These are phyloP conservation scores for Meda fulgida DNA, from an alignment of 2,797 vertebrate species.

Conservation along the genomic window DNA sequence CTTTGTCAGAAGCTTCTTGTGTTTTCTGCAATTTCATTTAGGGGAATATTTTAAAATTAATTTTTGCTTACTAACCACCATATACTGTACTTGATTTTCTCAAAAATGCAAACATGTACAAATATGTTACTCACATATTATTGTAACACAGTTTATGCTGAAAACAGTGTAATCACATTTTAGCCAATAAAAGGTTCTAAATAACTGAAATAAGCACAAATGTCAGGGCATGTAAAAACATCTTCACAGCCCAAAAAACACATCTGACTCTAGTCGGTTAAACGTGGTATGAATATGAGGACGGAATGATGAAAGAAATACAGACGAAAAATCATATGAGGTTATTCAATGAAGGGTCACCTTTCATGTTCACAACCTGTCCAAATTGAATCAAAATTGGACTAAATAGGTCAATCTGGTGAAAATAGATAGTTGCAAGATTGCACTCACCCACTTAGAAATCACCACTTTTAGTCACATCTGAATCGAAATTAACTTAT, in stretches of 20 bases:
- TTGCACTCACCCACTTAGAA: background rate
- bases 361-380: constrained; percentile 3
- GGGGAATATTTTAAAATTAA: background rate
- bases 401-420: background rate
- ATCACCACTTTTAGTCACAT: background rate
- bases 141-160: background rate
- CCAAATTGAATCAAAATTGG: background rate
- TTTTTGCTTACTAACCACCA: background rate
- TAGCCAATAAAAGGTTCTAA: background rate
- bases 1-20: background rate
- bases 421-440: background rate
- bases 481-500: background rate
- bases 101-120: background rate
- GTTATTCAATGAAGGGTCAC: background rate
- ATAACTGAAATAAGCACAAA: background rate
- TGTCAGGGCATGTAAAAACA: background rate
- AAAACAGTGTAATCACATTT: background rate
- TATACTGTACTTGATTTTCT: background rate
- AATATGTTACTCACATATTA: background rate
- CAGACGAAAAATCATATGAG: background rate
- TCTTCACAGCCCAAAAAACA: background rate
- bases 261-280: background rate
- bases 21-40: background rate
- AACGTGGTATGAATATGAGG: background rate
- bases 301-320: background rate